A percentile compares a stretch with the other conserved stretches of the same genome.
These are phyloP conservation scores for Oceanodroma leucorhoa DNA, from an alignment of 2,797 vertebrate genomes.

Conservation along the genomic window DNA sequence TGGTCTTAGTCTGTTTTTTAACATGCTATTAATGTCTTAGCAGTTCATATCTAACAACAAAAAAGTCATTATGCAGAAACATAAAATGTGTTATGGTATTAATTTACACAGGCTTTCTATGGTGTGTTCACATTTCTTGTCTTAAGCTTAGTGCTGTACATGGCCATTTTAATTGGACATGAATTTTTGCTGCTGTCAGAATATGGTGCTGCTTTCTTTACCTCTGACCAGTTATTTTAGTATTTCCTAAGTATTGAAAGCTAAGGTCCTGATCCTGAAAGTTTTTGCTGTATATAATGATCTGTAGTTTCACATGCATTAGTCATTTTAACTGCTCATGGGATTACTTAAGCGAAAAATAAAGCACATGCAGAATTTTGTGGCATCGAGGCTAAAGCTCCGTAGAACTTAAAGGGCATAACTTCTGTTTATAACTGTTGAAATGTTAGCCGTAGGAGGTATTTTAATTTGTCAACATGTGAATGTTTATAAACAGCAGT, in stretches of 20 bases:
- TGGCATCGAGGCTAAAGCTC: neutral
- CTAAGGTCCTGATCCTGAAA: neutral
- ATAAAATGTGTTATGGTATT: neutral
- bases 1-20: neutral
- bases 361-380: neutral
- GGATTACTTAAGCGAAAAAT: neutral
- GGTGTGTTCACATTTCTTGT: neutral
- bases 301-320: neutral
- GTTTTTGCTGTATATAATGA: neutral
- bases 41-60: neutral
- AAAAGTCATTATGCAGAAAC: neutral
- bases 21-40: neutral
- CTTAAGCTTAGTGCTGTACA: neutral
- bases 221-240: neutral
- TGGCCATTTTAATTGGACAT: neutral
- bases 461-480: neutral
- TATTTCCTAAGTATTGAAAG: neutral
- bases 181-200: neutral
- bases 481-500: neutral
- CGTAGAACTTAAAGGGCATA: neutral
- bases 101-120: neutral
- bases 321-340: neutral
- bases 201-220: neutral
- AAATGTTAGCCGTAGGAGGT: neutral
- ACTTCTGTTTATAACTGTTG: neutral